Evolutionary conservation across 2,888 invertebrate genomes (phyloP).

Genomic region (Drosophila merina): DNA sequence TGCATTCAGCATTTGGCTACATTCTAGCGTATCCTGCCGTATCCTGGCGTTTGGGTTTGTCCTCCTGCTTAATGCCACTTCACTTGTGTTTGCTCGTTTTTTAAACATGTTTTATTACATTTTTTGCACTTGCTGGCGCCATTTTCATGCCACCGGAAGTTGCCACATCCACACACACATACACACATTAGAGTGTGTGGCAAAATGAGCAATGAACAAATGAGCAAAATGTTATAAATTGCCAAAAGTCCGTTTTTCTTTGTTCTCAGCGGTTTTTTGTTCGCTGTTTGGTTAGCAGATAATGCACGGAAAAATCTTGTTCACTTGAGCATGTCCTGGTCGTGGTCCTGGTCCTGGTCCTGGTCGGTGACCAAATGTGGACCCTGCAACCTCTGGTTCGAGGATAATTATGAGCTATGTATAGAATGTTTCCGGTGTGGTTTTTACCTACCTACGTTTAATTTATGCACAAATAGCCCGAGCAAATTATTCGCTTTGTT

Average conservation of each 20-base stretch:
- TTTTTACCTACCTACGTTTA: slow-evolving; percentile 37
- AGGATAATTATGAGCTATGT: slow-evolving; percentile 74
- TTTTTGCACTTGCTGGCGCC: slow-evolving; percentile 64
- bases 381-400: neutral
- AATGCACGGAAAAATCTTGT: slow-evolving; percentile 66
- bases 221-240: slow-evolving; percentile 77
- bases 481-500: slow-evolving; percentile 73
- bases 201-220: slow-evolving; percentile 52
- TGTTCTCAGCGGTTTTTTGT: slow-evolving; percentile 41
- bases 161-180: slow-evolving; percentile 32
- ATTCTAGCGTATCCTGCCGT: neutral
- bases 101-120: slow-evolving; percentile 74
- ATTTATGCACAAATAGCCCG: slow-evolving; percentile 68
- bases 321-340: slow-evolving; percentile 56
- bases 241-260: slow-evolving; percentile 59
- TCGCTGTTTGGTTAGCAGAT: slow-evolving; percentile 51
- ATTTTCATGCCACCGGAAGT: slow-evolving; percentile 69
- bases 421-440: slow-evolving; percentile 49
- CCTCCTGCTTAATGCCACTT: slow-evolving; percentile 57
- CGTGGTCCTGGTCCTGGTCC: slow-evolving; percentile 1
- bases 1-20: slow-evolving; percentile 22
- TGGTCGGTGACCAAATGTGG: slow-evolving; percentile 48
- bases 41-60: slow-evolving; percentile 26
- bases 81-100: slow-evolving; percentile 58
- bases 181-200: slow-evolving; percentile 37